Percentiles rank a stretch among this genome's conserved stretches.
These are phyloP conservation scores for Chaetura pelagica DNA, from an alignment of 2,113 vertebrate species.

Conservation along the genomic window DNA sequence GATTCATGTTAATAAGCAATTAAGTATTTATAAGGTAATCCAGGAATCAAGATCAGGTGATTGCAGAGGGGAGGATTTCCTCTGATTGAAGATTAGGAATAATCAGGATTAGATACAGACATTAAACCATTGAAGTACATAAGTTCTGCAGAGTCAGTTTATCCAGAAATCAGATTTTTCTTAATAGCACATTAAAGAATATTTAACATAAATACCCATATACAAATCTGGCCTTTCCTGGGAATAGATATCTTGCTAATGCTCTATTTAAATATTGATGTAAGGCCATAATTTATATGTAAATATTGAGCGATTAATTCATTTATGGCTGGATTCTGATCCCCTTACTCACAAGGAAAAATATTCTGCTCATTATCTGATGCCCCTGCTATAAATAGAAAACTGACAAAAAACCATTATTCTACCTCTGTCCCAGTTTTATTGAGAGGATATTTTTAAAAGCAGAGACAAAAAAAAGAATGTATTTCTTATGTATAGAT, in stretches of 20 bases:
- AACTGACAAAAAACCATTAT: not conserved
- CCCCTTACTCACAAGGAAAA: not conserved
- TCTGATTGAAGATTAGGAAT: constrained; percentile 50
- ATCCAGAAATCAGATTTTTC: not conserved
- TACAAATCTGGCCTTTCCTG: not conserved
- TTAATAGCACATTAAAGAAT: not conserved
- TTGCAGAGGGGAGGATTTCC: constrained; percentile 20
- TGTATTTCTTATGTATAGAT: not conserved
- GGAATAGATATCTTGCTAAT: not conserved
- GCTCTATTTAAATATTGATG: not conserved
- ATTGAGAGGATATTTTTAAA: not conserved
- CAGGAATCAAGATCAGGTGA: constrained; percentile 39
- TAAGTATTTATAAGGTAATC: constrained; percentile 41
- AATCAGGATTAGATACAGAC: constrained; percentile 41
- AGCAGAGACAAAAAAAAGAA: not conserved
- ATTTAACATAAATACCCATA: not conserved
- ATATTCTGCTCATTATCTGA: not conserved
- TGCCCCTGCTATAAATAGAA: not conserved
- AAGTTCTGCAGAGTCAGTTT: not conserved
- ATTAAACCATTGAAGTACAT: not conserved
- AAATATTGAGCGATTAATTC: not conserved
- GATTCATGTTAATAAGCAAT: constrained; percentile 26
- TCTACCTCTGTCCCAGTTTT: not conserved
- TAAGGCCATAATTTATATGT: not conserved
- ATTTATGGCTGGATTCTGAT: not conserved